These are phyloP conservation scores for Urocyon cinereoargenteus DNA, from an alignment of 2,797 vertebrate genomes.

Conservation along the genomic window DNA sequence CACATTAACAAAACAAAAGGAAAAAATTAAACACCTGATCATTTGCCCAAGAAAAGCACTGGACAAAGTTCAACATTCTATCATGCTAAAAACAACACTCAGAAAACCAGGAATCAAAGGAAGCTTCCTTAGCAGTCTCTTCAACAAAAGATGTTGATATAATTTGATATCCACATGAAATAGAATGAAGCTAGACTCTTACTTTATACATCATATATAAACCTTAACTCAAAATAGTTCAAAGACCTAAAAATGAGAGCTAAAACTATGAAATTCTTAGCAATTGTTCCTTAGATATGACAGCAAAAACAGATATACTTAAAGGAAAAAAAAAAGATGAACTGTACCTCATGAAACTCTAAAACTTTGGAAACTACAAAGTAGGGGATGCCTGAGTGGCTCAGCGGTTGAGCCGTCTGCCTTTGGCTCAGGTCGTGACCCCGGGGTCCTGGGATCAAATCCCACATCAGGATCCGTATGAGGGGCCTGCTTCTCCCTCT, in stretches of 20 bases:
- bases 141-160: background rate
- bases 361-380: background rate
- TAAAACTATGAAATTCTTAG: background rate
- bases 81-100: background rate
- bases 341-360: background rate
- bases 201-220: background rate
- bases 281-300: background rate
- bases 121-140: background rate
- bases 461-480: too few species aligned
- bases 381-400: too few species aligned
- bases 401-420: too few species aligned
- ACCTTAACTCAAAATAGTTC: background rate
- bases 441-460: too few species aligned
- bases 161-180: background rate
- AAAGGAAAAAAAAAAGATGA: constrained; percentile 24
- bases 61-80: background rate
- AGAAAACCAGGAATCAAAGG: background rate
- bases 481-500: too few species aligned
- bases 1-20: background rate
- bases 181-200: background rate
- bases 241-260: background rate
- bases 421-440: too few species aligned
- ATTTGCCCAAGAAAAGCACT: background rate
- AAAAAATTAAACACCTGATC: background rate
- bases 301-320: background rate